Conservation (phyloP, 2,888 invertebrate species). For the Tiphia femorata region DNA sequence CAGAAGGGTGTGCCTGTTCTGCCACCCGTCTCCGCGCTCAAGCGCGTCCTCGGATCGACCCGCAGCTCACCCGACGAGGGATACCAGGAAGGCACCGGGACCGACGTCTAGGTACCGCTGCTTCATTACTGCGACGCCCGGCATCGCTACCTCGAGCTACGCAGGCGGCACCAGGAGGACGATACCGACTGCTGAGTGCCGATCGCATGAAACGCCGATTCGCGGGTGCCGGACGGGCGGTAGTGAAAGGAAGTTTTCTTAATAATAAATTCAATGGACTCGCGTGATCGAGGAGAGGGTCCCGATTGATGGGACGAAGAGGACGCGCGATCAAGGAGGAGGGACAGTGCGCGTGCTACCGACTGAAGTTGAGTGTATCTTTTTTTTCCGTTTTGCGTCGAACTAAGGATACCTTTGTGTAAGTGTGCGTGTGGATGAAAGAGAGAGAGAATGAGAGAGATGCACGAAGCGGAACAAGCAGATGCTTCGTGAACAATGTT, state of each 20-base stretch:
- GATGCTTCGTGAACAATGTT: no score
- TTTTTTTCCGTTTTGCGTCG: no score
- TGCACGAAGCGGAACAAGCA: no score
- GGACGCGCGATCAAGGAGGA: no score
- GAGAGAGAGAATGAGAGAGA: no score
- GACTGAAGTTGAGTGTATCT: no score
- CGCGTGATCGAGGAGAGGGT: no score
- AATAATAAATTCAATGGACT: no score
- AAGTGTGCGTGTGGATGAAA: no score
- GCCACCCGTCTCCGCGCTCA: conserved; percentile 87
- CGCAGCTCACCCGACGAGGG: conserved; percentile 92
- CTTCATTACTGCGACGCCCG: conserved; percentile 65
- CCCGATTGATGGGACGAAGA: no score
- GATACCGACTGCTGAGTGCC: conserved; percentile 41
- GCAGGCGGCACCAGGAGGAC: conserved; percentile 58
- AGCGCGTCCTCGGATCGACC: conserved; percentile 85
- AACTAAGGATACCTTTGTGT: not conserved
- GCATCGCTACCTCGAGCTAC: conserved; percentile 60
- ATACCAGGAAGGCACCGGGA: conserved; percentile 93
- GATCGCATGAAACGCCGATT: not conserved
- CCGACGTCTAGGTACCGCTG: conserved; percentile 81
- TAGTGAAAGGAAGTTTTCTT: no score
- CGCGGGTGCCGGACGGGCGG: conserved; percentile 52
- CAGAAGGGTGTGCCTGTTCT: conserved; percentile 87
- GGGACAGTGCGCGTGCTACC: no score